These are phyloP conservation scores for Polyommatus iphigenia DNA, from an alignment of 2,888 invertebrate genomes.

Conservation along the genomic window DNA sequence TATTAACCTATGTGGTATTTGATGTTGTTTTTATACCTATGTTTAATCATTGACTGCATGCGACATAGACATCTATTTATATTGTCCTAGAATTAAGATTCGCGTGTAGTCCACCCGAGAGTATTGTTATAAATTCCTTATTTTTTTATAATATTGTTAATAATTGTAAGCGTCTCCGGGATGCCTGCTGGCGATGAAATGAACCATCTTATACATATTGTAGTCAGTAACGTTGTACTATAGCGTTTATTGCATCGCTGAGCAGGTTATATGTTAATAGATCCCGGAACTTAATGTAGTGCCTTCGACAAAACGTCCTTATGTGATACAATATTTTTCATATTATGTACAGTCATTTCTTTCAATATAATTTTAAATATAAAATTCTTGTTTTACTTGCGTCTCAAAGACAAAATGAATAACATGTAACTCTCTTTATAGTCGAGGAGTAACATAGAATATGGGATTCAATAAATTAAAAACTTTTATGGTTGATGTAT, in stretches of 20 bases:
- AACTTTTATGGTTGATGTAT: too few relatives aligned
- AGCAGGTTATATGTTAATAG: slow-evolving; percentile 30
- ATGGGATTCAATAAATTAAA: too few relatives aligned
- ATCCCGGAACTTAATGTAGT: slow-evolving; percentile 49
- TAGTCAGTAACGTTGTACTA: slow-evolving; percentile 21
- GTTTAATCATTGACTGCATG: slow-evolving; percentile 66
- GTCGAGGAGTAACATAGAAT: too few relatives aligned
- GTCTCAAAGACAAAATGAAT: too few relatives aligned
- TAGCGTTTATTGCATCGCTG: not conserved
- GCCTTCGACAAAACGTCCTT: slow-evolving; percentile 75
- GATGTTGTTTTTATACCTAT: slow-evolving; percentile 61
- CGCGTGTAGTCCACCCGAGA: slow-evolving; percentile 46
- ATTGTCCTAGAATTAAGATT: slow-evolving; percentile 13
- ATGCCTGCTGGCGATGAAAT: slow-evolving; percentile 28
- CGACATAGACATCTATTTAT: slow-evolving; percentile 34
- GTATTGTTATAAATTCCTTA: slow-evolving; percentile 67
- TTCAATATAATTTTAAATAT: slow-evolving; percentile 65
- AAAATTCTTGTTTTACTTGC: slow-evolving; percentile 27
- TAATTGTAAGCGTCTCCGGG: slow-evolving; percentile 47
- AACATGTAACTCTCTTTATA: too few relatives aligned
- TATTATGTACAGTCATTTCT: slow-evolving; percentile 76
- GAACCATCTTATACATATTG: slow-evolving; percentile 23
- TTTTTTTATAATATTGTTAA: slow-evolving; percentile 71
- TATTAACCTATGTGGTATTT: slow-evolving; percentile 59
- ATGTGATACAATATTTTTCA: slow-evolving; percentile 75